Evolutionary conservation across 2,113 vertebrate species (phyloP).

Genomic region (Eptesicus fuscus): DNA sequence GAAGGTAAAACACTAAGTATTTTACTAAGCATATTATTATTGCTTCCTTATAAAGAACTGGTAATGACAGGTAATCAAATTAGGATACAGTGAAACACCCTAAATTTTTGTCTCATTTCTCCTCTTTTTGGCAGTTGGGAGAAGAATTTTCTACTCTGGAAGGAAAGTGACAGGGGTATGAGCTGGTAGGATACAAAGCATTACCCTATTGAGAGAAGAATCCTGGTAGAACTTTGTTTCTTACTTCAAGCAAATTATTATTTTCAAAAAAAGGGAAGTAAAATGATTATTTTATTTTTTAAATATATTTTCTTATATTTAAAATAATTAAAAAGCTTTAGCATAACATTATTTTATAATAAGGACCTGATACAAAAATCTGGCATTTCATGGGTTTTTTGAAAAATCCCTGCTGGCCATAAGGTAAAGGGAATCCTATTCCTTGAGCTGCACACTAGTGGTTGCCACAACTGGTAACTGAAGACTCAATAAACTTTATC

Average conservation of each 20-base stretch:
- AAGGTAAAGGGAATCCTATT: background rate
- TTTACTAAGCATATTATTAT: background rate
- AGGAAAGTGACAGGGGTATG: background rate
- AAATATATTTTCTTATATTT: conserved; percentile 18
- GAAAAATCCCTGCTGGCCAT: background rate
- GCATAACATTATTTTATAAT: background rate
- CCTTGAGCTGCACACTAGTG: background rate
- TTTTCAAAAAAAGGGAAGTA: conserved; percentile 9
- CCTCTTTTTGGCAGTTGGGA: background rate
- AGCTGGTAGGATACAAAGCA: background rate
- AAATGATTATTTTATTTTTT: background rate
- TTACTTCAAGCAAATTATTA: conserved; percentile 23
- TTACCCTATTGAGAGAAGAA: background rate
- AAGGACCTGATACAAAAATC: background rate
- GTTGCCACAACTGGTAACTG: background rate
- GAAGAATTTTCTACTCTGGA: background rate
- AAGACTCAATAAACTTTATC: background rate
- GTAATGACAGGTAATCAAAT: background rate
- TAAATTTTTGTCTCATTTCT: background rate
- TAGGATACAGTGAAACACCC: background rate
- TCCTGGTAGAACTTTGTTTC: background rate
- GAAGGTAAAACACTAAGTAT: background rate
- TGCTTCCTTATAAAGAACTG: background rate
- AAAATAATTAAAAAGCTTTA: conserved; percentile 24
- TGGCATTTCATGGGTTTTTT: background rate